Evolutionary conservation across 1,140 invertebrate genomes (phyloP).

Genomic region (Aphelinus certus): DNA sequence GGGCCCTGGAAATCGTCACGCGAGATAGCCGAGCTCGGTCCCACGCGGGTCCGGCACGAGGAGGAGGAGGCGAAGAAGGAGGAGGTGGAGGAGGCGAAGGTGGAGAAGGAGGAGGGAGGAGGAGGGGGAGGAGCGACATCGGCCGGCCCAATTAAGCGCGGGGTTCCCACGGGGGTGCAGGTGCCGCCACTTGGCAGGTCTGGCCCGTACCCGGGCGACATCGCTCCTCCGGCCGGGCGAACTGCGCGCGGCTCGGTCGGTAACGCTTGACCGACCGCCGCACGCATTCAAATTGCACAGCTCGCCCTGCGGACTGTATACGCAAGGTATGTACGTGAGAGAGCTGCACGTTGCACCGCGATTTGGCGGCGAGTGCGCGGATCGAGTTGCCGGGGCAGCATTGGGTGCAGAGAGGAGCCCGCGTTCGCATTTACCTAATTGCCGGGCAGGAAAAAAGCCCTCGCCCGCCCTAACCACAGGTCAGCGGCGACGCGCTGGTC

Average conservation of each 20-base stretch:
- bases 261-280: constrained; percentile 28
- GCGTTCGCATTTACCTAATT: constrained; percentile 65
- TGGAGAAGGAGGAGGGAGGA: constrained; percentile 9
- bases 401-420: constrained; percentile 32
- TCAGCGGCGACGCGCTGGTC: constrained; percentile 55
- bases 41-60: constrained; percentile 12
- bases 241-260: constrained; percentile 24
- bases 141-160: constrained; percentile 27
- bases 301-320: background rate
- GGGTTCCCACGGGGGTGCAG: constrained; percentile 23
- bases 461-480: constrained; percentile 65
- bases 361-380: constrained; percentile 42
- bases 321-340: background rate
- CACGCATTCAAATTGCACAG: background rate
- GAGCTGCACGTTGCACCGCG: background rate
- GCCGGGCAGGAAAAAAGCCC: constrained; percentile 60
- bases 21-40: constrained; percentile 1
- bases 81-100: background rate
- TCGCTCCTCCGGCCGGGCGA: constrained; percentile 8
- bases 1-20: constrained; percentile 20
- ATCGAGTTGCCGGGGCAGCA: constrained; percentile 48
- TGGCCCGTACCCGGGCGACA: constrained; percentile 8
- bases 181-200: constrained; percentile 25
- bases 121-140: constrained; percentile 4
- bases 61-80: background rate